Conservation (phyloP, 1,140 invertebrate genomes). For the Zaprionus taronus region DNA sequence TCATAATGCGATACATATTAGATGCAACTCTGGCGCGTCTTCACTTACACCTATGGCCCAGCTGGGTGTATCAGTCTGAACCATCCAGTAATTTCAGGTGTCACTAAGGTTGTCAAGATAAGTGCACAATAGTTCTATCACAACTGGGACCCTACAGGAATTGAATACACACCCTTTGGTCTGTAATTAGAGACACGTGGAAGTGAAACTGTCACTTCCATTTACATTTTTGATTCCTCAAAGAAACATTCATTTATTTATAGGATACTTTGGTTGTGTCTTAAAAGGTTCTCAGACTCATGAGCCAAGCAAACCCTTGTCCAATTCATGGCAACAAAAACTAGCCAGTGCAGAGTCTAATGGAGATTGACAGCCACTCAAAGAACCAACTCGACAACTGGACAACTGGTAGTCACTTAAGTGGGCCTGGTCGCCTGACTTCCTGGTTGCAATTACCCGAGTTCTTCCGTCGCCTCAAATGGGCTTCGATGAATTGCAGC, state of each 20-base stretch:
- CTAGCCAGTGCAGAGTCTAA: constrained; percentile 35
- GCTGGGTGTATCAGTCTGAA: no score
- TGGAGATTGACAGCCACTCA: constrained; percentile 60
- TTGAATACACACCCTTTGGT: neutral
- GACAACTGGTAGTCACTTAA: constrained; percentile 28
- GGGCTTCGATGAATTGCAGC: constrained; percentile 49
- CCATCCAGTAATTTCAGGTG: no score
- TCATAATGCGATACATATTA: neutral
- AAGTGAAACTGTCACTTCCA: neutral
- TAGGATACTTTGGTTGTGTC: neutral
- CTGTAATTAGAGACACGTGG: neutral
- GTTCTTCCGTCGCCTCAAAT: constrained; percentile 50
- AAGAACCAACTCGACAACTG: neutral
- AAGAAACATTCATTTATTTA: neutral
- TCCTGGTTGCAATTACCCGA: constrained; percentile 55
- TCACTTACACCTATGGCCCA: neutral
- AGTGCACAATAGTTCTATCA: no score
- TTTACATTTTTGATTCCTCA: neutral
- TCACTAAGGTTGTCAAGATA: no score
- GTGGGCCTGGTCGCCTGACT: constrained; percentile 30
- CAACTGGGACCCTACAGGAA: no score
- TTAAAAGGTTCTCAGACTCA: neutral
- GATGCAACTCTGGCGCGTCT: neutral
- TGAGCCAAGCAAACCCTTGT: neutral
- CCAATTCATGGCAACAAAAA: constrained; percentile 3